A percentile compares a stretch with the other conserved stretches of the same genome.
Evolutionary conservation across 2,888 invertebrate genomes (phyloP).

Genomic region (Erebia palarica): DNA sequence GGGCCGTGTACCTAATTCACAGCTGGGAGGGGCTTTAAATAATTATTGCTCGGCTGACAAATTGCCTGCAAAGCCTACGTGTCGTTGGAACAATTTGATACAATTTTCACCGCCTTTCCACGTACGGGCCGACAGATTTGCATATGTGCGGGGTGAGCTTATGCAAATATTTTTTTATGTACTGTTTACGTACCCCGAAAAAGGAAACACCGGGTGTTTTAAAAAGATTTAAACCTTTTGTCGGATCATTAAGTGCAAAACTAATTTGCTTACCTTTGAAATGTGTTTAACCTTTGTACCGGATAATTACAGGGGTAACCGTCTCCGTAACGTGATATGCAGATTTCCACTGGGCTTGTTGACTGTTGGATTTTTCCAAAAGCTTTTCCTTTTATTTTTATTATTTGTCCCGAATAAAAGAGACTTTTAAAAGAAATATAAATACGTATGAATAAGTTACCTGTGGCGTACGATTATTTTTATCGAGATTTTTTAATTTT

Average conservation of each 20-base stretch:
- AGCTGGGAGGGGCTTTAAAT: slow-evolving; percentile 62
- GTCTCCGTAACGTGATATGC: slow-evolving; percentile 75
- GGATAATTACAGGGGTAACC: slow-evolving; percentile 72
- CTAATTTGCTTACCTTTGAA: slow-evolving; percentile 83
- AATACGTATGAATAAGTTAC: no score
- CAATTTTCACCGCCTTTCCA: slow-evolving; percentile 77
- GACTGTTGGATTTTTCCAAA: slow-evolving; percentile 31
- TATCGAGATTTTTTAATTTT: slow-evolving; percentile 56
- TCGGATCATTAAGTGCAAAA: slow-evolving; percentile 82
- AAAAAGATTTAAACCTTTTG: slow-evolving; percentile 82
- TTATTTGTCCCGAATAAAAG: background rate
- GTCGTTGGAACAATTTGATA: slow-evolving; percentile 80
- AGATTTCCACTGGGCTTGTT: slow-evolving; percentile 56
- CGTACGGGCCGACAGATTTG: slow-evolving; percentile 72
- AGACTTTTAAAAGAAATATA: background rate
- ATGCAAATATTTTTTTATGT: slow-evolving; percentile 80
- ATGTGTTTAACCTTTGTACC: slow-evolving; percentile 78
- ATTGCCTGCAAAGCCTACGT: slow-evolving; percentile 75
- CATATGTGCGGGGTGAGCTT: slow-evolving; percentile 75
- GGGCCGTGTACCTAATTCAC: slow-evolving; percentile 53
- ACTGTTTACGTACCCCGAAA: slow-evolving; percentile 70
- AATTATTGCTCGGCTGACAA: slow-evolving; percentile 80
- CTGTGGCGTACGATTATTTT: slow-evolving; percentile 19
- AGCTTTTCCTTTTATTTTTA: slow-evolving; percentile 22
- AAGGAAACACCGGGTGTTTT: slow-evolving; percentile 77